A percentile compares a stretch with the other conserved stretches of the same genome.
Evolutionary conservation across 2,888 invertebrate genomes (phyloP).

Genomic region (Calameuta pallipes): DNA sequence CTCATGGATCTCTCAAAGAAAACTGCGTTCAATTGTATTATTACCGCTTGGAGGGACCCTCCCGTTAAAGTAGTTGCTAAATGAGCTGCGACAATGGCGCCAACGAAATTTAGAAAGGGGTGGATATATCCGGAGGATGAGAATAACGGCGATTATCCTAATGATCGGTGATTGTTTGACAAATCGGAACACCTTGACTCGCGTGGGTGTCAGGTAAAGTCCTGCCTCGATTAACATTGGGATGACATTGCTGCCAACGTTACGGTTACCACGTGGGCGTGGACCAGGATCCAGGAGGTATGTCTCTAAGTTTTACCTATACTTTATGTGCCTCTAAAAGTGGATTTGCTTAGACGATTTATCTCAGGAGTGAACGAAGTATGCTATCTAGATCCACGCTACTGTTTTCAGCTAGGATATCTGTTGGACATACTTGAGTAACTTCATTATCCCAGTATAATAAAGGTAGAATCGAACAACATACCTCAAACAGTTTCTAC

Average conservation of each 20-base stretch:
- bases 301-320: constrained; percentile 54
- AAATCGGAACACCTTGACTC: constrained; percentile 25
- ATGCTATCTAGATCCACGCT: too few species aligned
- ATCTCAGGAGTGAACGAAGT: not conserved
- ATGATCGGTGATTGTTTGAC: constrained; percentile 35
- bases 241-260: constrained; percentile 44
- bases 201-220: constrained; percentile 39
- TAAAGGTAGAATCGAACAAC: too few species aligned
- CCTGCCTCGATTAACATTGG: constrained; percentile 51
- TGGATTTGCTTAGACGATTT: constrained; percentile 13
- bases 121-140: not conserved
- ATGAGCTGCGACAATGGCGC: not conserved
- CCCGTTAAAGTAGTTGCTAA: too few species aligned
- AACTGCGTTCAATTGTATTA: too few species aligned
- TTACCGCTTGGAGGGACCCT: too few species aligned
- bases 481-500: not conserved
- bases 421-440: too few species aligned
- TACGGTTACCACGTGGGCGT: constrained; percentile 45
- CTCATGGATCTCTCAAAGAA: too few species aligned
- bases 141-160: constrained; percentile 32
- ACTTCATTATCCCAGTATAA: too few species aligned
- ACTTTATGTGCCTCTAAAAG: constrained; percentile 10
- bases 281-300: constrained; percentile 67
- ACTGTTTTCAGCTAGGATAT: too few species aligned
- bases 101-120: not conserved